Evolutionary conservation across 1,140 invertebrate species (phyloP).

Genomic region (Dolichoris vasculosae): DNA sequence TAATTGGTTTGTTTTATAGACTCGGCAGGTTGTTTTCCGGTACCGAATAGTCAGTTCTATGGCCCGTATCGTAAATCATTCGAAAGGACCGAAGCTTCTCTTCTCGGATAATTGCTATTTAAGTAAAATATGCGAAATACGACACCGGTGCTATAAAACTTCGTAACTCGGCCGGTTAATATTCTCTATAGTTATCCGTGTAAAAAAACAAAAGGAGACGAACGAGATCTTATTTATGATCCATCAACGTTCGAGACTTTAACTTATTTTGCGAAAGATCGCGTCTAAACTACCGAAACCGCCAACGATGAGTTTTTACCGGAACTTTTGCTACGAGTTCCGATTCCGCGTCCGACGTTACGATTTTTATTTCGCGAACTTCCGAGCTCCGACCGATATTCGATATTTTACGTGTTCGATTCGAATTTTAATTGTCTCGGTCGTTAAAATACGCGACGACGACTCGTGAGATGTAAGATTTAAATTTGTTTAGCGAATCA

Average conservation of each 20-base stretch:
- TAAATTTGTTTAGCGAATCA: too few relatives aligned
- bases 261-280: background rate
- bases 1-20: constrained; percentile 24
- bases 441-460: too few relatives aligned
- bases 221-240: background rate
- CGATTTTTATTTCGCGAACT: too few relatives aligned
- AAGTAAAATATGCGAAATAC: constrained; percentile 6
- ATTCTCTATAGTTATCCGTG: background rate
- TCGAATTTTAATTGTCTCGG: too few relatives aligned
- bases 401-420: too few relatives aligned
- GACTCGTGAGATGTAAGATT: too few relatives aligned
- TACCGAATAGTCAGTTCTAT: background rate
- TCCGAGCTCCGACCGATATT: too few relatives aligned
- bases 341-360: too few relatives aligned
- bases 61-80: constrained; percentile 3
- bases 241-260: background rate
- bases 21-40: background rate
- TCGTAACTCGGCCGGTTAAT: background rate
- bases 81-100: background rate
- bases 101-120: constrained; percentile 5
- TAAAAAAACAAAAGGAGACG: background rate
- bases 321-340: too few relatives aligned
- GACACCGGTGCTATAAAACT: constrained; percentile 7
- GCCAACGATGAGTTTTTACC: too few relatives aligned
- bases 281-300: background rate